Evolutionary conservation across 2,797 vertebrate genomes (phyloP).

Genomic region (Pogonophryne albipinna): DNA sequence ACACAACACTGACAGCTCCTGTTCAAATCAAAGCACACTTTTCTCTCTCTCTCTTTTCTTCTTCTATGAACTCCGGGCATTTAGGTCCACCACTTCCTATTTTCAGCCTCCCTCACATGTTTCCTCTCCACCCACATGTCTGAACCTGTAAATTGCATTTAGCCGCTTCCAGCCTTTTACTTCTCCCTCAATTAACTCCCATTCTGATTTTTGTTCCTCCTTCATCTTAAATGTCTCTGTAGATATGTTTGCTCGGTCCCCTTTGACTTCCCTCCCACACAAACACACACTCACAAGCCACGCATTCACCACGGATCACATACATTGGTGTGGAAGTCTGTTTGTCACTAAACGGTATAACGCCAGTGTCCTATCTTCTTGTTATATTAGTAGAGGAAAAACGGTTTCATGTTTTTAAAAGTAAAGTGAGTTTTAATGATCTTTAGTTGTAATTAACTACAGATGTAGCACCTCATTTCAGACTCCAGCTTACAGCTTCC

Average conservation of each 20-base stretch:
- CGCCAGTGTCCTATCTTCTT: no score
- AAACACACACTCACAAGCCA: neutral
- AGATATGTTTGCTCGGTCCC: neutral
- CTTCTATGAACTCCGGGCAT: constrained; percentile 9
- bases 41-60: neutral
- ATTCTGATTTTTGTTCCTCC: constrained; percentile 16
- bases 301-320: neutral
- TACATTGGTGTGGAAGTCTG: neutral
- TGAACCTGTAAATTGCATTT: constrained; percentile 53
- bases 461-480: no score
- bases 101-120: constrained; percentile 28
- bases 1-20: constrained; percentile 15
- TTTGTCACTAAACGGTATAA: no score
- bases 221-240: constrained; percentile 6
- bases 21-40: constrained; percentile 27
- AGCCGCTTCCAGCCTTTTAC: constrained; percentile 45
- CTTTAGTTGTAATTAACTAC: no score
- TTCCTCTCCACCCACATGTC: constrained; percentile 20
- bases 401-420: no score
- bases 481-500: no score
- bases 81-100: constrained; percentile 12
- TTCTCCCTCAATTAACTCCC: constrained; percentile 46
- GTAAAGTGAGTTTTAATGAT: no score
- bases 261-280: constrained; percentile 1
- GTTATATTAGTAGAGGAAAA: no score